These are phyloP conservation scores for Sander lucioperca DNA, from an alignment of 2,113 vertebrate genomes.

Conservation along the genomic window DNA sequence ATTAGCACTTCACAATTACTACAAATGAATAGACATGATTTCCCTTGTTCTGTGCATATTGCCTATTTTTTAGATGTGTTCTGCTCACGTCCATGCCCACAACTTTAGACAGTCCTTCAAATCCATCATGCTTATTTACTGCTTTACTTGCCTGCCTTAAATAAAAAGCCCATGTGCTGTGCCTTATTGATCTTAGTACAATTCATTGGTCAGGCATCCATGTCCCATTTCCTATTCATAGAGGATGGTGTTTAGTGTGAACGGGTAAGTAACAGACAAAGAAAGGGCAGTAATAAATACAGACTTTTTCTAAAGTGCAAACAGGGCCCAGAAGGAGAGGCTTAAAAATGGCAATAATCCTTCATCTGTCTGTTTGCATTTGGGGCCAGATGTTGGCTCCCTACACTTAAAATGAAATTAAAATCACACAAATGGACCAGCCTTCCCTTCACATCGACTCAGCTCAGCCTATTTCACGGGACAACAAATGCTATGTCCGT, in stretches of 20 bases:
- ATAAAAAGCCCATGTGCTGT: not conserved
- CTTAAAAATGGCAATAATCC: constrained; percentile 78
- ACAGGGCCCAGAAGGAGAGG: constrained; percentile 63
- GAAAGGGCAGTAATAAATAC: constrained; percentile 48
- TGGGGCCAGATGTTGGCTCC: constrained; percentile 74
- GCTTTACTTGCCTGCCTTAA: not conserved
- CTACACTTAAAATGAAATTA: constrained; percentile 65
- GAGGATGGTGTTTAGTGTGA: constrained; percentile 20
- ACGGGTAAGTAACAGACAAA: constrained; percentile 19
- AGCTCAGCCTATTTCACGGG: constrained; percentile 51
- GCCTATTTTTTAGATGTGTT: not conserved
- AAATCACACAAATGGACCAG: constrained; percentile 70
- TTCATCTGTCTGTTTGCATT: constrained; percentile 74
- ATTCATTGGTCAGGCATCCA: not conserved
- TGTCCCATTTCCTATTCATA: constrained; percentile 17
- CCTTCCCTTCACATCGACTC: constrained; percentile 44
- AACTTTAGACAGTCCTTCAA: not conserved
- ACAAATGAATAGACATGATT: not conserved
- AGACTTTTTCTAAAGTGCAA: constrained; percentile 49
- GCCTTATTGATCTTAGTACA: constrained; percentile 35
- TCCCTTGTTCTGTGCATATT: not conserved
- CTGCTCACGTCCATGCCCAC: not conserved
- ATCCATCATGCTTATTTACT: not conserved
- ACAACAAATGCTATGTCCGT: constrained; percentile 57
- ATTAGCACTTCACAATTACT: not conserved